Evolutionary conservation across 2,888 invertebrate species (phyloP).

Genomic region (Heliconius charithonia): DNA sequence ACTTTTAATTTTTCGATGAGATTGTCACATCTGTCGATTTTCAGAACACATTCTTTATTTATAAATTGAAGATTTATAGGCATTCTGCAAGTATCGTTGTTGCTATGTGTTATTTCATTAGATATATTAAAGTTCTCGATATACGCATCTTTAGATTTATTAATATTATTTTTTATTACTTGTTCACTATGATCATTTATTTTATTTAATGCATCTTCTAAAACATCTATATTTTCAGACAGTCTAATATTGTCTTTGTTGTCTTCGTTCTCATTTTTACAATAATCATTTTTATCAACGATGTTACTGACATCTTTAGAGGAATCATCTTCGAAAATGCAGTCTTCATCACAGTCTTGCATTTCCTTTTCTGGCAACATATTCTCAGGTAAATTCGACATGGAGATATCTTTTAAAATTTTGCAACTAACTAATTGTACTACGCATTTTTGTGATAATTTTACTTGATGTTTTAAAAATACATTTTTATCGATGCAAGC

Average conservation of each 20-base stretch:
- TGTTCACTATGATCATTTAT: conserved; percentile 31
- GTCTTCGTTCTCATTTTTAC: background rate
- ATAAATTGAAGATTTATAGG: conserved; percentile 7
- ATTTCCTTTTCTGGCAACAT: background rate
- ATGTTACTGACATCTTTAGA: conserved; percentile 56
- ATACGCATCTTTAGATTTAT: background rate
- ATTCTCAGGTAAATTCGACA: background rate
- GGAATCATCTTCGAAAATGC: conserved; percentile 66
- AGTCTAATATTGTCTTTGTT: background rate
- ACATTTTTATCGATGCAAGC: conserved; percentile 50
- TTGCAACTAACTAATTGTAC: conserved; percentile 56
- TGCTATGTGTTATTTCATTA: background rate
- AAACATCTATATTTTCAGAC: conserved; percentile 27
- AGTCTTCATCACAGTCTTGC: conserved; percentile 42
- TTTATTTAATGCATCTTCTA: conserved; percentile 28
- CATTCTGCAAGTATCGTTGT: background rate
- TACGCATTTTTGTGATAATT: conserved; percentile 61
- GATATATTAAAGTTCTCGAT: background rate
- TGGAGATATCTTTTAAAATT: conserved; percentile 33
- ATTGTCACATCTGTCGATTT: conserved; percentile 60
- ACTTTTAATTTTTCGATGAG: conserved; percentile 54
- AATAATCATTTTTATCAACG: conserved; percentile 9
- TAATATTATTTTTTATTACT: background rate
- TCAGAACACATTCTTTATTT: conserved; percentile 55
- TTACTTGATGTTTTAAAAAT: conserved; percentile 61